phyloP scores from a whole-genome alignment of 2,888 invertebrate species.

The Troides aeacus region DNA sequence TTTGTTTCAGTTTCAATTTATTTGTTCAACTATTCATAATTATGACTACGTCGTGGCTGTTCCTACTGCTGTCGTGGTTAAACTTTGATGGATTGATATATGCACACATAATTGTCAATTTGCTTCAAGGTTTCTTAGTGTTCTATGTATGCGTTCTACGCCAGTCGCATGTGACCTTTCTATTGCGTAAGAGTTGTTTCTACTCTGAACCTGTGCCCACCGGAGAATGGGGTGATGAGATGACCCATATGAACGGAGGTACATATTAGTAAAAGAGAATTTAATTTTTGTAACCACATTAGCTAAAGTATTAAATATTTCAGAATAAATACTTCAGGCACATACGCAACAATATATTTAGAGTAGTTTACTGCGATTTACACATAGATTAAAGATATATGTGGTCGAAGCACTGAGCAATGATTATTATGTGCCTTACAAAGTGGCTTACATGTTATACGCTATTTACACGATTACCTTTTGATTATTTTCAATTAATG shows the following conservation, averaged over 20 bases:
- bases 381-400: slow-evolving; percentile 11
- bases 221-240: slow-evolving; percentile 93
- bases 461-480: no score
- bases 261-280: slow-evolving; percentile 49
- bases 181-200: slow-evolving; percentile 89
- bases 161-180: slow-evolving; percentile 88
- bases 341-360: slow-evolving; percentile 10
- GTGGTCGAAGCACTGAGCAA: background rate
- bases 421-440: slow-evolving; percentile 22
- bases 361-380: slow-evolving; percentile 21
- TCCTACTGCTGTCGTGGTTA: slow-evolving; percentile 87
- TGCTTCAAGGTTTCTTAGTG: slow-evolving; percentile 86
- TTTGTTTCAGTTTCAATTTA: slow-evolving; percentile 86
- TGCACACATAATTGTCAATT: slow-evolving; percentile 87
- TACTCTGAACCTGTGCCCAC: slow-evolving; percentile 86
- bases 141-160: slow-evolving; percentile 88
- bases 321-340: background rate
- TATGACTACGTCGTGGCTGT: slow-evolving; percentile 88
- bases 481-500: background rate
- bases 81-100: slow-evolving; percentile 86
- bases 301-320: background rate
- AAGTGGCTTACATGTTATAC: slow-evolving; percentile 21
- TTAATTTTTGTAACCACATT: background rate
- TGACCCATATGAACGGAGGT: slow-evolving; percentile 91
- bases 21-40: slow-evolving; percentile 86